Evolutionary conservation across 2,113 vertebrate species (phyloP).

Genomic region (Phyllostomus discolor): DNA sequence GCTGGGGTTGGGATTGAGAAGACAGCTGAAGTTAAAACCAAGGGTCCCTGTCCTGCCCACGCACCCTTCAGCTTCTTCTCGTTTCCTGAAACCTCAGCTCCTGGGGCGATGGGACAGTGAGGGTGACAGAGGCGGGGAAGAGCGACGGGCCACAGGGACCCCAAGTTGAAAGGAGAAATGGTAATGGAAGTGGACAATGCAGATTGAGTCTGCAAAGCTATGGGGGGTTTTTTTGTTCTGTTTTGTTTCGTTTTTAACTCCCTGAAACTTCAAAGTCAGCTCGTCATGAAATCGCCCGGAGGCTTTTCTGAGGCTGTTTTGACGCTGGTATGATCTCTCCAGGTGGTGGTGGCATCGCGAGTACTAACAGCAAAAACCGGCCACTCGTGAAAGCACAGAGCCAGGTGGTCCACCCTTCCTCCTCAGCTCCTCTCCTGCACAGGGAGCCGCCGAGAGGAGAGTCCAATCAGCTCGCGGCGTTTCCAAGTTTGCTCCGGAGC

Average conservation of each 20-base stretch:
- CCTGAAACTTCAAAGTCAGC: neutral
- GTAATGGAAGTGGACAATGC: neutral
- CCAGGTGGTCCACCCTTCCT: neutral
- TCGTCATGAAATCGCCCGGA: neutral
- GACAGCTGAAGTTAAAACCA: neutral
- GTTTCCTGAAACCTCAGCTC: neutral
- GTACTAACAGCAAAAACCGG: neutral
- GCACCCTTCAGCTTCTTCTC: neutral
- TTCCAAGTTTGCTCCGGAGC: constrained; percentile 35
- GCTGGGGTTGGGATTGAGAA: neutral
- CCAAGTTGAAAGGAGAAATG: neutral
- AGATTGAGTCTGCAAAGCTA: neutral
- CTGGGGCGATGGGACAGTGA: neutral
- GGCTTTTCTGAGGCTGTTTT: neutral
- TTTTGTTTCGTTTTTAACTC: neutral
- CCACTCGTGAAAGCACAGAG: neutral
- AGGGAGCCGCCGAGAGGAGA: neutral
- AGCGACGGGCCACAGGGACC: neutral
- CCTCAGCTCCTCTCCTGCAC: neutral
- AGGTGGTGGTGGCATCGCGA: neutral
- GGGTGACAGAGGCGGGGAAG: neutral
- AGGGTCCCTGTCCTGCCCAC: neutral
- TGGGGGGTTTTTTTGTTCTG: neutral
- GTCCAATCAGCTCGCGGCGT: neutral
- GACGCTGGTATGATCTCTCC: neutral